These are phyloP conservation scores for Euura lappo DNA, from an alignment of 1,140 invertebrate species.

Conservation along the genomic window DNA sequence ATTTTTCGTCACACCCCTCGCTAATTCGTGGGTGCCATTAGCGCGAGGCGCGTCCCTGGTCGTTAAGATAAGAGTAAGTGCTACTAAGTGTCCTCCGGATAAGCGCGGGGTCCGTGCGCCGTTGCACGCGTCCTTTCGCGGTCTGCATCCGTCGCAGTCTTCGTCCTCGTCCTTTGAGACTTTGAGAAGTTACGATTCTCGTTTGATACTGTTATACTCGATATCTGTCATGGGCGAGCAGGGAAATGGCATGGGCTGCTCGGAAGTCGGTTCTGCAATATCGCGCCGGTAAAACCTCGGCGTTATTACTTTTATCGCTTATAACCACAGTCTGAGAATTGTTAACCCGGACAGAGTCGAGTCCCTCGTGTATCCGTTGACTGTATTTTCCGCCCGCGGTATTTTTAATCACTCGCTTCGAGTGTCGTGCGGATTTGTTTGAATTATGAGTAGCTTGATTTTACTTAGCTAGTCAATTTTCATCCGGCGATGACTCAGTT, in stretches of 20 bases:
- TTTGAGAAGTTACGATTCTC: not conserved
- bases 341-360: not conserved
- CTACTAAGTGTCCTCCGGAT: conserved; percentile 61
- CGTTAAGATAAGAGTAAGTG: conserved; percentile 63
- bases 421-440: no score
- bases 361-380: not conserved
- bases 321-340: not conserved
- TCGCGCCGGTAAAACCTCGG: not conserved
- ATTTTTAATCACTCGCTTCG: no score
- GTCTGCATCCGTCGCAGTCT: conserved; percentile 16
- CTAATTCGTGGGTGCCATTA: conserved; percentile 60
- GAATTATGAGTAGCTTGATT: no score
- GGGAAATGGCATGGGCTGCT: not conserved
- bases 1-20: conserved; percentile 37
- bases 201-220: not conserved
- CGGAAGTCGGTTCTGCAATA: not conserved
- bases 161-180: not conserved
- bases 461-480: no score
- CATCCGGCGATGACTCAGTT: no score
- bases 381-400: no score
- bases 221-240: not conserved
- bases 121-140: conserved; percentile 24
- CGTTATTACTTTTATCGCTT: not conserved
- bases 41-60: conserved; percentile 56
- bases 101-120: conserved; percentile 38